Conservation (phyloP, 2,797 vertebrate genomes). For the Epinephelus coioides region DNA sequence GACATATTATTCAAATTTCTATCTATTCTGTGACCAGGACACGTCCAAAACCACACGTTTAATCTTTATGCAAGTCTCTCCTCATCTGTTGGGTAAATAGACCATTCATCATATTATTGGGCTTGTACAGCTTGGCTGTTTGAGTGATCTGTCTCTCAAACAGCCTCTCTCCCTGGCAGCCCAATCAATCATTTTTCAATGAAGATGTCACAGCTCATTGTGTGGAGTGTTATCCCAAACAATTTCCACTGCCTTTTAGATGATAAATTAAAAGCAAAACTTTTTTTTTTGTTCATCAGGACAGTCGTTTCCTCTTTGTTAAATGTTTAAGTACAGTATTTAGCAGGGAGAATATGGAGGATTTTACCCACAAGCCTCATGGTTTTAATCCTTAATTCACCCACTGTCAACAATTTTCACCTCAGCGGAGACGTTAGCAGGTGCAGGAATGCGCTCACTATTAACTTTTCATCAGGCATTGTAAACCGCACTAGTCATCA, state of each 20-base stretch:
- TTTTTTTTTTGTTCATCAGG: conserved; percentile 20
- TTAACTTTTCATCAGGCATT: conserved; percentile 71
- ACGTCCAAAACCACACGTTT: conserved; percentile 64
- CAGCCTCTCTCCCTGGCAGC: conserved; percentile 66
- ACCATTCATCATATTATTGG: conserved; percentile 82
- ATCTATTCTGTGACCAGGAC: conserved; percentile 62
- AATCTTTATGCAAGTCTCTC: conserved; percentile 75
- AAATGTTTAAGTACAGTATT: conserved; percentile 6
- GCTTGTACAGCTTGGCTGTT: conserved; percentile 77
- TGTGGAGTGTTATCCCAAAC: conserved; percentile 72
- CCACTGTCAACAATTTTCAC: conserved; percentile 43
- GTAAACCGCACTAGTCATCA: conserved; percentile 74
- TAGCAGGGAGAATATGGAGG: background rate
- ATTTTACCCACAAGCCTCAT: background rate
- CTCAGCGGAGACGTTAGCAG: conserved; percentile 60
- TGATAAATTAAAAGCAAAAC: conserved; percentile 65
- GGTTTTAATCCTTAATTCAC: conserved; percentile 31
- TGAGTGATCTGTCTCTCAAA: conserved; percentile 82
- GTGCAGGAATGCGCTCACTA: conserved; percentile 57
- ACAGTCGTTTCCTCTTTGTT: background rate
- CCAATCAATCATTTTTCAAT: conserved; percentile 83
- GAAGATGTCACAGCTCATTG: conserved; percentile 83
- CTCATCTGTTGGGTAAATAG: conserved; percentile 81
- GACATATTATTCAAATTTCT: conserved; percentile 66
- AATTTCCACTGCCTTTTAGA: conserved; percentile 56